These are phyloP conservation scores for Bergia puertoricense DNA, from an alignment of 92 coral and sea anemone species.

Conservation along the genomic window DNA sequence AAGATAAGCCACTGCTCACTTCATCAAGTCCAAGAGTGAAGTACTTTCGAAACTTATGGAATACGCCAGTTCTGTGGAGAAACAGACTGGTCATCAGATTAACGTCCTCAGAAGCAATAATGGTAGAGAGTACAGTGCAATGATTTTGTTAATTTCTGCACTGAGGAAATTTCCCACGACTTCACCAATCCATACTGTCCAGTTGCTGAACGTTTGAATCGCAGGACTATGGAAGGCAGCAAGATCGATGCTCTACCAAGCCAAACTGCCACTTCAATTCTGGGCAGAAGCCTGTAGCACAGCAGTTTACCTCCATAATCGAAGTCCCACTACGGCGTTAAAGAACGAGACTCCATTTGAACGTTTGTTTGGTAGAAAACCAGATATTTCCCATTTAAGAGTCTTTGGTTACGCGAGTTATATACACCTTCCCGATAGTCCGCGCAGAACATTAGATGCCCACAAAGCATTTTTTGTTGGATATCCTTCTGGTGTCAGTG, in stretches of 20 bases:
- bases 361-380: conserved; percentile 48
- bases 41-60: conserved; percentile 58
- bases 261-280: conserved; percentile 52
- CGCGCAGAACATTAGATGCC: conserved; percentile 55
- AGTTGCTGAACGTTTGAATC: conserved; percentile 60
- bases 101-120: conserved; percentile 24
- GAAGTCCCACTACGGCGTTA: conserved; percentile 53
- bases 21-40: conserved; percentile 67
- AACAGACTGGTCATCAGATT: conserved; percentile 2
- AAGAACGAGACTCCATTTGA: conserved; percentile 62
- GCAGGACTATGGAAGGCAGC: conserved; percentile 64
- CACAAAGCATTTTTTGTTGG: conserved; percentile 61
- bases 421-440: conserved; percentile 59
- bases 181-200: conserved; percentile 69
- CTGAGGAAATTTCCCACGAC: conserved; percentile 56
- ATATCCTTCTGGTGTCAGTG: conserved; percentile 61
- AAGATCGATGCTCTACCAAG: conserved; percentile 67
- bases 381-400: conserved; percentile 62
- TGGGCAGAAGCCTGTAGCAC: conserved; percentile 74
- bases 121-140: conserved; percentile 34
- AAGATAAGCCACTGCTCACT: conserved; percentile 61
- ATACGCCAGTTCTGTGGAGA: conserved; percentile 49
- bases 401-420: conserved; percentile 66
- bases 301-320: conserved; percentile 67
- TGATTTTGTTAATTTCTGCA: conserved; percentile 51